Percentiles rank a stretch among this genome's conserved stretches.
Evolutionary conservation across 2,113 vertebrate species (phyloP).

Genomic region (Seriola quinqueradiata): DNA sequence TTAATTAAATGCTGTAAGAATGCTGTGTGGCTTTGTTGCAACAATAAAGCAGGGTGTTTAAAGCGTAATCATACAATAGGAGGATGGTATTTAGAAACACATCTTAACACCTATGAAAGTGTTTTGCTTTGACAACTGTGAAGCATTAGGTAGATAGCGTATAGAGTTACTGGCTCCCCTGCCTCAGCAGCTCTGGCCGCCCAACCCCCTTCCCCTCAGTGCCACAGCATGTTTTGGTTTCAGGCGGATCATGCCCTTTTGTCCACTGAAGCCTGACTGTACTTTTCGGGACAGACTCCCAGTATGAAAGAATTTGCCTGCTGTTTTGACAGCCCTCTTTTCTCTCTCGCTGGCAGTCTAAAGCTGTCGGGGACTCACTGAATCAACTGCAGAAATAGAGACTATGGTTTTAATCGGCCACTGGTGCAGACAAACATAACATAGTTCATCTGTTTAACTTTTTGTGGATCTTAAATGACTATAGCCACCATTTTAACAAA

Average conservation of each 20-base stretch:
- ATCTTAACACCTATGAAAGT: neutral
- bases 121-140: conserved; percentile 43
- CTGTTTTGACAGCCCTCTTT: conserved; percentile 28
- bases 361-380: neutral
- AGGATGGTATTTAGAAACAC: neutral
- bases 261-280: conserved; percentile 67
- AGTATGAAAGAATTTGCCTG: conserved; percentile 59
- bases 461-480: neutral
- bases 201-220: conserved; percentile 57
- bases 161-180: conserved; percentile 60
- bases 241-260: conserved; percentile 71
- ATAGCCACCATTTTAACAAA: too few species aligned
- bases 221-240: conserved; percentile 70
- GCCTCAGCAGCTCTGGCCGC: conserved; percentile 40
- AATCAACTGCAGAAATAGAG: neutral
- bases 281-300: conserved; percentile 61
- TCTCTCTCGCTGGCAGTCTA: neutral
- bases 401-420: neutral
- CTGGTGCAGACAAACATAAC: neutral
- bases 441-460: neutral
- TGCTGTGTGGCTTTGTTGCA: neutral
- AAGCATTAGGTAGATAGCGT: conserved; percentile 38
- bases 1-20: neutral
- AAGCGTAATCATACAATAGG: neutral
- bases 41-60: neutral